Evolutionary conservation across 1,140 invertebrate species (phyloP), one percentile per base, ranked within the genome.

Genomic region (Pachypeltis micranthus): DNA sequence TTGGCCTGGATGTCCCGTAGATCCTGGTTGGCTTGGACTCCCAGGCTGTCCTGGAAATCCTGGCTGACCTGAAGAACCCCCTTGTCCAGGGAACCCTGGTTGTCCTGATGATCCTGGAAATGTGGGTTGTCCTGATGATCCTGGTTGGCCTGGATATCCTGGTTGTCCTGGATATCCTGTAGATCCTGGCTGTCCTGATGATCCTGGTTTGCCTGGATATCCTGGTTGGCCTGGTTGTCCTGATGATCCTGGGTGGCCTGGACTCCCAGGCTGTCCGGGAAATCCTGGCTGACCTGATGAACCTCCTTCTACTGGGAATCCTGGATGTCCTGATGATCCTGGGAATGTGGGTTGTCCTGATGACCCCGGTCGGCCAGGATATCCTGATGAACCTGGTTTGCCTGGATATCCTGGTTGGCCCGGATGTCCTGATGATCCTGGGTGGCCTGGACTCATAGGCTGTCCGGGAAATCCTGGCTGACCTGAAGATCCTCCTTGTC

Each of bases 191-290:
- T 59, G 44, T 47, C 66, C 66, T 19, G 67, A 67, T 57, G 60
- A 26, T 44, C 65, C 70, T 61, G 65, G 65, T 23, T 59, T 14
- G 34, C 63, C 63, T 39, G 68, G 63, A 14, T 54, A 12, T 47
- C 64, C 66, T 28, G 63, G 62, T 39, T 63, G 19, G 26, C 39
- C 65, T 29, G 70, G 72, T 19, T 47, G 7, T 24, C 69, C 68
- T 69, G 70, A 72, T 54, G 67, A 56, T 47, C 71, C 70, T 67
- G 70, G 71, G 44, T 56, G 25, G 39, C 69, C 71, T 63, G 70
- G 70, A 51, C 63, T 59, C 67, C 68, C 69, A 55, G 73, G 71
- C 31, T 67, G 54, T 16, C 71, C 70, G 23, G 70, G 68, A 54
- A 66, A 65, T 26, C 68, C 64, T 57, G 68, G 67, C 59, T 64